Evolutionary conservation across 2,113 vertebrate species (phyloP).

Genomic region (Sitta europaea): DNA sequence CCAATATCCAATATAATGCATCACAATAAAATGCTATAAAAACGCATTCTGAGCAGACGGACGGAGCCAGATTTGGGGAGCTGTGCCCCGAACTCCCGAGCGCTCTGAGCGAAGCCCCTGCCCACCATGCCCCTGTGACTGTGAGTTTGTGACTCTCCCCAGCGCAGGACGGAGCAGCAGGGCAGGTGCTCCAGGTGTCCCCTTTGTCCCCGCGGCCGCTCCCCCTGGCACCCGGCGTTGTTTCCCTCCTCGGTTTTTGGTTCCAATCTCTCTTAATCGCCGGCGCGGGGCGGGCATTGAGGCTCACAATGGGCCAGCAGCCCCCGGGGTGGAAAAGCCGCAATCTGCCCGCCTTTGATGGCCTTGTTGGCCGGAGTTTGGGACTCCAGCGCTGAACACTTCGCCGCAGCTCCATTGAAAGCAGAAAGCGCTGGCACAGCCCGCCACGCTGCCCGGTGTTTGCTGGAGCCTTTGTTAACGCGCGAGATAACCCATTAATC

Average conservation of each 20-base stretch:
- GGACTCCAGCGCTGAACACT: neutral
- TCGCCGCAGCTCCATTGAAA: conserved; percentile 26
- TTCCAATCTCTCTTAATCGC: conserved; percentile 18
- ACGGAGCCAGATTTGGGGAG: too few relatives aligned
- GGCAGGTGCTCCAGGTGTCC: conserved; percentile 28
- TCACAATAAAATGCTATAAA: too few relatives aligned
- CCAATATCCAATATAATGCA: too few relatives aligned
- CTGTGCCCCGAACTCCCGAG: too few relatives aligned
- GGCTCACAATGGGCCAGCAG: conserved; percentile 41
- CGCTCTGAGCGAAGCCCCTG: too few relatives aligned
- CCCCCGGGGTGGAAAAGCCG: conserved; percentile 22
- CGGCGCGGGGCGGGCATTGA: conserved; percentile 17
- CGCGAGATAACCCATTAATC: conserved; percentile 54
- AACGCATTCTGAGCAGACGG: too few relatives aligned
- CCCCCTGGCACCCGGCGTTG: neutral
- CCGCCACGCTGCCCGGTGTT: neutral
- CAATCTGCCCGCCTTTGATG: conserved; percentile 36
- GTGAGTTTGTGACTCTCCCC: too few relatives aligned
- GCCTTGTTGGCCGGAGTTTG: conserved; percentile 49
- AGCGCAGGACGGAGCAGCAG: neutral
- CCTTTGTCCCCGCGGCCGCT: neutral
- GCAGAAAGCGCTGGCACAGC: conserved; percentile 27
- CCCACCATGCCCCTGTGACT: too few relatives aligned
- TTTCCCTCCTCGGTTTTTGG: neutral
- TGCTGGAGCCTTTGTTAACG: conserved; percentile 21